A percentile compares a stretch with the other conserved stretches of the same genome.
These are phyloP conservation scores for Lethrus apterus DNA, from an alignment of 1,140 invertebrate species.

Conservation along the genomic window DNA sequence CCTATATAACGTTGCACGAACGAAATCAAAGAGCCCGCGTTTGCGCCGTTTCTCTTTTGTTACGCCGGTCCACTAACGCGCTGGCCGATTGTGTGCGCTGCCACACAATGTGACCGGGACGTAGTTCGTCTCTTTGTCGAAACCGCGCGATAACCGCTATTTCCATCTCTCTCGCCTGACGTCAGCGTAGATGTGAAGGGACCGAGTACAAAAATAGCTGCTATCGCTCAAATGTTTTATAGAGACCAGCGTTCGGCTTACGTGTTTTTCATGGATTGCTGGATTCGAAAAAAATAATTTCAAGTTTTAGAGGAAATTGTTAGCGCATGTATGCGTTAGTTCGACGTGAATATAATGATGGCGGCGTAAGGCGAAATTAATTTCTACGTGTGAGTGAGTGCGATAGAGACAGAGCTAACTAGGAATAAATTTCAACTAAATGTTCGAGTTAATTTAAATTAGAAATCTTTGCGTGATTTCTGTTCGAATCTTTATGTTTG, in stretches of 20 bases:
- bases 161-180: constrained; percentile 24
- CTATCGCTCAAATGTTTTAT: constrained; percentile 31
- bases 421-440: no score
- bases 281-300: constrained; percentile 8
- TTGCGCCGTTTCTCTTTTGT: constrained; percentile 21
- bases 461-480: no score
- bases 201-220: constrained; percentile 34
- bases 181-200: constrained; percentile 34
- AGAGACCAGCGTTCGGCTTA: constrained; percentile 17
- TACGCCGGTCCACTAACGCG: constrained; percentile 21
- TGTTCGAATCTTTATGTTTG: no score
- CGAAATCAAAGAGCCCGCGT: constrained; percentile 32
- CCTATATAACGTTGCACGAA: constrained; percentile 21
- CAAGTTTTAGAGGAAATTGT: constrained; percentile 13
- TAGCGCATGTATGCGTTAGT: no score
- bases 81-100: constrained; percentile 25
- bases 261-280: constrained; percentile 11
- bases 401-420: no score
- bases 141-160: constrained; percentile 7
- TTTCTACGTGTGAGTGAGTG: no score
- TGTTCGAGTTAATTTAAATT: no score
- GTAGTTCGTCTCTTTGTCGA: constrained; percentile 18
- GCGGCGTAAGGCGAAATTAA: no score
- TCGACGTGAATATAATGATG: no score
- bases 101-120: constrained; percentile 31